Percentiles rank a stretch among this genome's conserved stretches.
Evolutionary conservation across 2,888 invertebrate genomes (phyloP).

Genomic region (Cataglyphis albicans): DNA sequence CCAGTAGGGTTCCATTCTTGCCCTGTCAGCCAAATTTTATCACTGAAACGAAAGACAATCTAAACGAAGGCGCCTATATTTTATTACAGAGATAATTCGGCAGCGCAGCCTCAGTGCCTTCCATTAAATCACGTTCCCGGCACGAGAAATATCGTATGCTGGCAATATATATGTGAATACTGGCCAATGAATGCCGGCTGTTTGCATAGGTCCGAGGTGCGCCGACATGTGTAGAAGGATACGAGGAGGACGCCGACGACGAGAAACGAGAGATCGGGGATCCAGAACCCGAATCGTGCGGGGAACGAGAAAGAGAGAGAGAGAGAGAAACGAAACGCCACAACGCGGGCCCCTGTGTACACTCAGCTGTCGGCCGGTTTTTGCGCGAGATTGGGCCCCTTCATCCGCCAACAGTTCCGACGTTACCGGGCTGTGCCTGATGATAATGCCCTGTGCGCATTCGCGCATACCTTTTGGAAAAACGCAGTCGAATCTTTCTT

Average conservation of each 20-base stretch:
- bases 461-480: neutral
- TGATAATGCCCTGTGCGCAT: constrained; percentile 6
- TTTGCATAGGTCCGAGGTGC: constrained; percentile 75
- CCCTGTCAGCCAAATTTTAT: no score
- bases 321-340: constrained; percentile 37
- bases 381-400: constrained; percentile 68
- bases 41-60: constrained; percentile 9
- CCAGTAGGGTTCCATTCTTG: neutral
- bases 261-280: constrained; percentile 30
- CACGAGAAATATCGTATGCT: constrained; percentile 54
- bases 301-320: constrained; percentile 30
- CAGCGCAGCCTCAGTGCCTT: constrained; percentile 57
- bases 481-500: neutral
- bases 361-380: constrained; percentile 85
- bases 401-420: neutral
- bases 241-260: constrained; percentile 47
- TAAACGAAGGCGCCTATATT: neutral
- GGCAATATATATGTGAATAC: constrained; percentile 65
- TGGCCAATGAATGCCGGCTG: constrained; percentile 79
- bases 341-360: constrained; percentile 79
- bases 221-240: constrained; percentile 65
- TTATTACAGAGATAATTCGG: constrained; percentile 61
- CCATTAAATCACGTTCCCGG: constrained; percentile 78
- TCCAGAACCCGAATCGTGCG: constrained; percentile 48
- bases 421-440: constrained; percentile 2